Evolutionary conservation across 2,113 vertebrate genomes (phyloP), one percentile per base, ranked within the genome.

Genomic region (Callipepla squamata): DNA sequence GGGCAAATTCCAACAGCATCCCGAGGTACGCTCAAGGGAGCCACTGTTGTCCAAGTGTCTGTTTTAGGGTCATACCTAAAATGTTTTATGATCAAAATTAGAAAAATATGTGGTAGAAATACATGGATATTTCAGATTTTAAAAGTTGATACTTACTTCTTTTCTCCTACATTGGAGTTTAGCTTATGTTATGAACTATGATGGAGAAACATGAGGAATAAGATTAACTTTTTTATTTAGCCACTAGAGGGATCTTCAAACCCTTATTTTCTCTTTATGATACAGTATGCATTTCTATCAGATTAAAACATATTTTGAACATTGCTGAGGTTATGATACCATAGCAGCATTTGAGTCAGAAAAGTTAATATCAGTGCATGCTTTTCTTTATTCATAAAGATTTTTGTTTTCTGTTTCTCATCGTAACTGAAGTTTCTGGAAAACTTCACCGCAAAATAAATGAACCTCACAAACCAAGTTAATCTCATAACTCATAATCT

Each of bases 41-140:
- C 98, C 89, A 99, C 98, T 1, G 98, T 99, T 50, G 99, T 99
- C 99, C 99, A 99, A 1, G 98, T 98, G 47, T 99, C 99, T 3
- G 98, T 98, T 97, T 99, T 99, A 86, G 99, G 99, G 85, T 99
- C 98, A 90, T 99, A 99, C 97, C 99, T 99, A 91, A 73, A 83
- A 76, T 55, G 14, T 8, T 69, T 91, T 57, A 50, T 13, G 32
- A 66, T 58, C 20, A 80, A 15, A 78, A 8, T 90, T 25, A 91
- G 63, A 48, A 55, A 73, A 74, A 50, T 1, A 14, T 3, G 1
- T 8, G 23, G 7, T 7, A 62, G 44, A 48, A 80, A 6, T 5
- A 13, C 4, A 2, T 38, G 16, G 42, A 55, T 84, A 44, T 44
- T 79, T 70, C 21, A 18, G 3, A 22, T 44, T 63, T 8, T 44